Evolutionary conservation across 64 coral and sea anemone species (phyloP), one percentile per base, ranked within the genome.

Genomic region (Actinia equina): DNA sequence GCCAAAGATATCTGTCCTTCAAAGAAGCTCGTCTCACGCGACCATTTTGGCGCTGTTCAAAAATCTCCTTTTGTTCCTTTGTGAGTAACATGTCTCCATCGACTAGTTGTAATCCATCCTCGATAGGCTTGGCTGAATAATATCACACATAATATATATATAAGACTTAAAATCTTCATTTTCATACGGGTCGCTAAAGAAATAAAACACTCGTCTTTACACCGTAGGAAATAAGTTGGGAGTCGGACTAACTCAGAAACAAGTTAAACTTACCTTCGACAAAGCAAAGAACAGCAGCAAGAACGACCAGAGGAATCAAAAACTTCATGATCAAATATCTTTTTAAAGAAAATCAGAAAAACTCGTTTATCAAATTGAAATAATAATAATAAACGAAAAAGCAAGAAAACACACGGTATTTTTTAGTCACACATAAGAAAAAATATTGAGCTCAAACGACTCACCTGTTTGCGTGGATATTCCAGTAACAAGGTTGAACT

Each of bases 21-120:
- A 84, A 56, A 44, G 83, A 22, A 85, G 83, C 83, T 19, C 83
- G 83, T 61, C 83, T 57, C 4, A 85, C 53, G 3, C 83, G 83
- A 37, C 83, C 53, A 58, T 60, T 60, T 43, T 85, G 83, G 26
- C 17, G 51, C 55, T 57, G 43, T 11, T 30, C 23, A 17, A 52
- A 85, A n/a, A 43, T 9, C 49, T 85, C 55, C 17, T 85, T 85
- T 42, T 85, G 83, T 20, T 62, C 83, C 25, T 85, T 85, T 9
- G 83, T 85, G 43, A 85, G 43, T 7, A 85, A 17, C 49, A 85
- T 85, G n/a, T 85, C 83, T 22, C 52, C 83, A 9, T 85, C 83
- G 22, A 85, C 54, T 8, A 85, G 83, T 44, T 85, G 53, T 17
- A 62, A 4, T 81, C 78, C 43, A 43, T 85, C 26, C 5, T 85